A percentile compares a stretch with the other conserved stretches of the same genome.
Evolutionary conservation across 2,113 vertebrate genomes (phyloP).

Genomic region (Otis tarda): DNA sequence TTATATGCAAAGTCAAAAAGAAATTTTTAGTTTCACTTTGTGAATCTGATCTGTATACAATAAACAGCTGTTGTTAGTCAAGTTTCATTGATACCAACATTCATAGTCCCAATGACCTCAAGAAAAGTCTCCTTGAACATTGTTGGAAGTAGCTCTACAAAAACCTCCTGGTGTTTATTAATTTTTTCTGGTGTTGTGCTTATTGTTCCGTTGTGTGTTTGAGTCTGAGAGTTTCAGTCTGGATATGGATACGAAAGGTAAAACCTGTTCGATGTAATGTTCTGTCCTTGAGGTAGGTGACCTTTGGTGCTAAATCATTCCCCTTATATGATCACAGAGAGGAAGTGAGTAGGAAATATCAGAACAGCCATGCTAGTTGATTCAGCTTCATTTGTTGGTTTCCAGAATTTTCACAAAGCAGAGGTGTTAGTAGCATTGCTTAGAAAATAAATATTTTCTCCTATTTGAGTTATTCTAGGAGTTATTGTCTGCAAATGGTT

Average conservation of each 20-base stretch:
- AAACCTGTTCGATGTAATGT: background rate
- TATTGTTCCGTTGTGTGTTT: background rate
- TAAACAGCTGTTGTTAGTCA: background rate
- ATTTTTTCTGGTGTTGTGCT: background rate
- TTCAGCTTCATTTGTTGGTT: background rate
- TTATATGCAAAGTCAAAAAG: background rate
- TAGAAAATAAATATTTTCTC: background rate
- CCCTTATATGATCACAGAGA: too few species aligned
- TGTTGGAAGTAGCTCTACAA: background rate
- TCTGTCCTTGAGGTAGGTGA: background rate
- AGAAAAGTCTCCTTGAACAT: background rate
- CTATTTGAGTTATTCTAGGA: background rate
- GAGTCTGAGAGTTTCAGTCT: background rate
- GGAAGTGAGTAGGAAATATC: too few species aligned
- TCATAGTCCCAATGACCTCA: background rate
- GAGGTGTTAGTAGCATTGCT: background rate
- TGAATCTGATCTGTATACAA: background rate
- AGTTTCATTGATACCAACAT: background rate
- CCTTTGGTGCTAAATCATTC: background rate
- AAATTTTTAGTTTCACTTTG: background rate
- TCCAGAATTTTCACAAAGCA: background rate
- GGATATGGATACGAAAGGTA: background rate
- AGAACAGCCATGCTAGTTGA: background rate
- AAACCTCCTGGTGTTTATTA: background rate
- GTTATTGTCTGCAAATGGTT: background rate